A percentile compares a stretch with the other conserved stretches of the same genome.
Conservation (phyloP, 2,888 invertebrate genomes). For the Argynnis bischoffii region DNA sequence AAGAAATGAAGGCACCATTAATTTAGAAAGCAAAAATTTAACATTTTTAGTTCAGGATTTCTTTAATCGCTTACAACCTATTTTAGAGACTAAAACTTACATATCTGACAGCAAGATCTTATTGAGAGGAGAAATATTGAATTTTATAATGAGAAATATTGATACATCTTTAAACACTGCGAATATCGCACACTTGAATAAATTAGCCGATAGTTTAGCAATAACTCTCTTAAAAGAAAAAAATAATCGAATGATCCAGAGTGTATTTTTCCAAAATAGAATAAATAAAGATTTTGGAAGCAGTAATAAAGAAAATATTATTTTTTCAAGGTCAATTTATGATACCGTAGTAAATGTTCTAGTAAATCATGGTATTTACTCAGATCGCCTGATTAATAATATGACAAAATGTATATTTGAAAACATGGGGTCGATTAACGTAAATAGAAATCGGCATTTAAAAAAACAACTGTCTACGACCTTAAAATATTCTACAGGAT, state of each 20-base stretch:
- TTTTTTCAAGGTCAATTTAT: conserved; percentile 10
- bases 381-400: conserved; percentile 19
- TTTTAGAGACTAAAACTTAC: conserved; percentile 32
- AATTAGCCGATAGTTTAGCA: conserved; percentile 23
- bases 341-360: conserved; percentile 20
- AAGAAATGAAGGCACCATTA: conserved; percentile 29
- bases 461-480: conserved; percentile 22
- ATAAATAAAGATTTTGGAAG: not conserved
- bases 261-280: conserved; percentile 3
- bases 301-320: not conserved
- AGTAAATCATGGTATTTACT: conserved; percentile 12
- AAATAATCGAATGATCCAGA: conserved; percentile 2
- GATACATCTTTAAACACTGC: conserved; percentile 37
- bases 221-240: conserved; percentile 19
- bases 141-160: conserved; percentile 42
- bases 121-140: conserved; percentile 49
- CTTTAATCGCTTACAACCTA: conserved; percentile 36
- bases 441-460: conserved; percentile 13
- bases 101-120: conserved; percentile 42
- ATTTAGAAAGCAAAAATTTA: conserved; percentile 30
- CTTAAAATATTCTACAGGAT: conserved; percentile 23
- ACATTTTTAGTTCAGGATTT: conserved; percentile 36
- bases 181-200: conserved; percentile 8
- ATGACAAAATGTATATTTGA: conserved; percentile 24
- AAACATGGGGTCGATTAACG: conserved; percentile 4